Evolutionary conservation across 64 coral and sea anemone genomes (phyloP).

Genomic region (Porites australiensis): DNA sequence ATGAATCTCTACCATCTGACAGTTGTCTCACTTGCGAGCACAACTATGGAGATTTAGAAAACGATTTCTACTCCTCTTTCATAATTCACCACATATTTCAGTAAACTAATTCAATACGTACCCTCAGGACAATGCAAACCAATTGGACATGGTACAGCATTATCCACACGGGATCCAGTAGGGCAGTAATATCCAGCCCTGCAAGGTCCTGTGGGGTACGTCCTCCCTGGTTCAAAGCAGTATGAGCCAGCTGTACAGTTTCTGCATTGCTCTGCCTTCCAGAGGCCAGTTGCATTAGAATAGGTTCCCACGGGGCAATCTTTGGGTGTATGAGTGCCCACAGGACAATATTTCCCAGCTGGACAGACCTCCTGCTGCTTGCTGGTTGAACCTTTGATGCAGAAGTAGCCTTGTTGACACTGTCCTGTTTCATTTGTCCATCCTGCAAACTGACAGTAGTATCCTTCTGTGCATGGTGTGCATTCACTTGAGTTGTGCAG

Average conservation of each 20-base stretch:
- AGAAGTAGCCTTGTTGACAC: slow-evolving; percentile 89
- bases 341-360: slow-evolving; percentile 88
- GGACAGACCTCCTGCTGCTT: slow-evolving; percentile 67
- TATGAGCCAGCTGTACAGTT: slow-evolving; percentile 91
- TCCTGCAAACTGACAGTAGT: slow-evolving; percentile 79
- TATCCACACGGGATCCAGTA: slow-evolving; percentile 71
- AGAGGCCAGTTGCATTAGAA: slow-evolving; percentile 84
- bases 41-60: too few relatives aligned
- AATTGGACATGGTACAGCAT: slow-evolving; percentile 82
- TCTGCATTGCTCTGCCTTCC: slow-evolving; percentile 77
- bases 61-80: too few relatives aligned
- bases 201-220: slow-evolving; percentile 73
- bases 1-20: too few relatives aligned
- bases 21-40: too few relatives aligned
- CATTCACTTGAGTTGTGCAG: slow-evolving; percentile 86
- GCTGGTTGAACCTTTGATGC: slow-evolving; percentile 69
- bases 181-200: slow-evolving; percentile 92
- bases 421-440: slow-evolving; percentile 81
- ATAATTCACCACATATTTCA: too few relatives aligned
- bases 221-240: slow-evolving; percentile 78
- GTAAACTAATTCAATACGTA: neutral
- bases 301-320: slow-evolving; percentile 88
- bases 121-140: slow-evolving; percentile 93
- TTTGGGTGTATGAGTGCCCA: slow-evolving; percentile 72
- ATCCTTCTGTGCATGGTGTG: slow-evolving; percentile 87